Percentiles rank a stretch among this genome's conserved stretches.
Evolutionary conservation across 2,113 vertebrate species (phyloP).

Genomic region (Anoplopoma fimbria): DNA sequence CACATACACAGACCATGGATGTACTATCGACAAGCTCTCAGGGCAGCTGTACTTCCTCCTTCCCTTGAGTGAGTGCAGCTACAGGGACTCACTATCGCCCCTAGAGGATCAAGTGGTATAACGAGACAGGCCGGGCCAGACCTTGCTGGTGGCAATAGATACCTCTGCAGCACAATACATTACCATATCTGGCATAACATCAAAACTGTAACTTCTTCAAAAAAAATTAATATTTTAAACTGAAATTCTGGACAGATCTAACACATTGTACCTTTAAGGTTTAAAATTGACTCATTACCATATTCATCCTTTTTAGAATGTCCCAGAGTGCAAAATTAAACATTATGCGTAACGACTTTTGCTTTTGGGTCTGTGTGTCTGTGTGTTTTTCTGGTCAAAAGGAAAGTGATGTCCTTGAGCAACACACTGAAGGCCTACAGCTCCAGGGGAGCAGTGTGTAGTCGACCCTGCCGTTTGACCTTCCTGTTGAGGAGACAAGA

Average conservation of each 20-base stretch:
- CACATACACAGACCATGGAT: background rate
- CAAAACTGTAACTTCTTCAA: background rate
- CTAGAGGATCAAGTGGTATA: background rate
- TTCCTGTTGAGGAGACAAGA: constrained; percentile 62
- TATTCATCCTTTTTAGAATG: background rate
- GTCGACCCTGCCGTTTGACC: constrained; percentile 56
- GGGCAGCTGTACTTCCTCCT: background rate
- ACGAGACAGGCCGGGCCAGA: background rate
- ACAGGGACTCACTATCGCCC: background rate
- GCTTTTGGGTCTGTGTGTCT: background rate
- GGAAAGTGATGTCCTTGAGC: constrained; percentile 48
- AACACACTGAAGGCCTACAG: constrained; percentile 19
- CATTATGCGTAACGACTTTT: background rate
- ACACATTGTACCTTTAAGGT: background rate
- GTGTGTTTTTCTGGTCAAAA: constrained; percentile 16
- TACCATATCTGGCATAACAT: background rate
- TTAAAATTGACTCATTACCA: background rate
- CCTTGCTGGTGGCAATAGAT: background rate
- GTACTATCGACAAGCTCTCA: background rate
- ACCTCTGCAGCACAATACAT: no score
- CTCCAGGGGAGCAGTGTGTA: constrained; percentile 55
- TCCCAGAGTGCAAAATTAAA: background rate
- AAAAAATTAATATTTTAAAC: background rate
- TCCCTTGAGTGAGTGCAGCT: background rate
- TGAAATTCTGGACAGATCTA: background rate